Evolutionary conservation across 2,797 vertebrate genomes (phyloP).

Genomic region (Esox lucius): DNA sequence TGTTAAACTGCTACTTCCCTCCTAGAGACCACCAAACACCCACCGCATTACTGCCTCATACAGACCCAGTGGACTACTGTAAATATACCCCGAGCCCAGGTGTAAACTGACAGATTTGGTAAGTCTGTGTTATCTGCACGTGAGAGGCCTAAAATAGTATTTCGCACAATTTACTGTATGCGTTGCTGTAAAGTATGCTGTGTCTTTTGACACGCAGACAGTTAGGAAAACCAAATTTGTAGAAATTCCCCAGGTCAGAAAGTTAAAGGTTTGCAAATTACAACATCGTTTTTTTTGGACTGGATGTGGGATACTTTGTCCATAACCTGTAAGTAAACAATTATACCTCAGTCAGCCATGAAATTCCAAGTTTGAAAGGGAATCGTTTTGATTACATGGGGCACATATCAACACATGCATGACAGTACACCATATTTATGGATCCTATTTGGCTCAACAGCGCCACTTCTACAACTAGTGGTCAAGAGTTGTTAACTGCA

Average conservation of each 20-base stretch:
- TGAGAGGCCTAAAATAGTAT: slow-evolving; percentile 55
- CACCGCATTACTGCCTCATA: slow-evolving; percentile 43
- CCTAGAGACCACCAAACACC: slow-evolving; percentile 24
- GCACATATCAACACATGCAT: too few relatives aligned
- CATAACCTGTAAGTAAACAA: too few relatives aligned
- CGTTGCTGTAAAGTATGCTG: slow-evolving; percentile 11
- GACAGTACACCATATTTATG: too few relatives aligned
- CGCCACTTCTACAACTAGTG: too few relatives aligned
- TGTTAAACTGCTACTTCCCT: slow-evolving; percentile 72
- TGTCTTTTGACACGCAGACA: slow-evolving; percentile 37
- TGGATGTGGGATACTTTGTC: background rate
- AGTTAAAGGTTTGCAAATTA: slow-evolving; percentile 1
- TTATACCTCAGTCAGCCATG: too few relatives aligned
- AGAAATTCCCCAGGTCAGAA: background rate
- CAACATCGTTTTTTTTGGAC: background rate
- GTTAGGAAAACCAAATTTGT: slow-evolving; percentile 16
- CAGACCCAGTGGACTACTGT: slow-evolving; percentile 54
- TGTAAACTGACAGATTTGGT: slow-evolving; percentile 66
- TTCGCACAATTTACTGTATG: slow-evolving; percentile 27
- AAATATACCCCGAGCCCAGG: slow-evolving; percentile 61
- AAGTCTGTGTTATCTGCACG: slow-evolving; percentile 49
- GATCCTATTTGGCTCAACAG: too few relatives aligned
- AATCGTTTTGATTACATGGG: too few relatives aligned
- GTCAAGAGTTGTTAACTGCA: too few relatives aligned
- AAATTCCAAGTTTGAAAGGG: too few relatives aligned